Evolutionary conservation across 2,888 invertebrate genomes (phyloP).

Genomic region (Nymphalis urticae): DNA sequence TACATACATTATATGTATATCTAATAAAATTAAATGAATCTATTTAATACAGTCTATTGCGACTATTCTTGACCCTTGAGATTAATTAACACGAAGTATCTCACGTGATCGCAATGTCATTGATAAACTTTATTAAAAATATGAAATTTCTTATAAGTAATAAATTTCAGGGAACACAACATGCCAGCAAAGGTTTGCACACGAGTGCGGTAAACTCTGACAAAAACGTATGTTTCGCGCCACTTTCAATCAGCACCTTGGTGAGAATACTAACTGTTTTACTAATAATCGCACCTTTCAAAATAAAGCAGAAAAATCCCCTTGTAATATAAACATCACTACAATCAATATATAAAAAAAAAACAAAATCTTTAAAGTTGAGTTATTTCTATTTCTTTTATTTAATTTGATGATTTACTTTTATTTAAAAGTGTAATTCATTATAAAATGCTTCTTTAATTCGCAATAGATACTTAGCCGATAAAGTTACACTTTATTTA

Average conservation of each 20-base stretch:
- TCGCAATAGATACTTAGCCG: no score
- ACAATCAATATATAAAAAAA: no score
- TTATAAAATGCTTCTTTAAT: no score
- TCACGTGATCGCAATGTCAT: constrained; percentile 44
- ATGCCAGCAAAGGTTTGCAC: constrained; percentile 68
- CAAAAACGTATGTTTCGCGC: constrained; percentile 73
- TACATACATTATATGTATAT: neutral
- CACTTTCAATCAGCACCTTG: constrained; percentile 64
- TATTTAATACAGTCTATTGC: neutral
- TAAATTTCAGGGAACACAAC: constrained; percentile 67
- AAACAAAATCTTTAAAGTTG: no score
- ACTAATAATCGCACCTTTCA: constrained; percentile 57
- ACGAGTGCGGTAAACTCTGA: constrained; percentile 68
- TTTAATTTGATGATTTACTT: no score
- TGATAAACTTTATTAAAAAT: constrained; percentile 15
- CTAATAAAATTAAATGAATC: neutral
- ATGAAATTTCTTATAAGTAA: constrained; percentile 6
- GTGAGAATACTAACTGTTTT: constrained; percentile 75
- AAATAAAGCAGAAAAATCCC: constrained; percentile 45
- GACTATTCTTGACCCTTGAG: neutral
- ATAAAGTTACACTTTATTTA: no score
- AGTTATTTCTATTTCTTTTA: no score
- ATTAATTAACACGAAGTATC: constrained; percentile 23
- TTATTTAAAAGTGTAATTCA: no score
- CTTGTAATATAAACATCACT: neutral